A percentile compares a stretch with the other conserved stretches of the same genome.
Conservation (phyloP, 2,797 vertebrate genomes). For the Thamnophis elegans region DNA sequence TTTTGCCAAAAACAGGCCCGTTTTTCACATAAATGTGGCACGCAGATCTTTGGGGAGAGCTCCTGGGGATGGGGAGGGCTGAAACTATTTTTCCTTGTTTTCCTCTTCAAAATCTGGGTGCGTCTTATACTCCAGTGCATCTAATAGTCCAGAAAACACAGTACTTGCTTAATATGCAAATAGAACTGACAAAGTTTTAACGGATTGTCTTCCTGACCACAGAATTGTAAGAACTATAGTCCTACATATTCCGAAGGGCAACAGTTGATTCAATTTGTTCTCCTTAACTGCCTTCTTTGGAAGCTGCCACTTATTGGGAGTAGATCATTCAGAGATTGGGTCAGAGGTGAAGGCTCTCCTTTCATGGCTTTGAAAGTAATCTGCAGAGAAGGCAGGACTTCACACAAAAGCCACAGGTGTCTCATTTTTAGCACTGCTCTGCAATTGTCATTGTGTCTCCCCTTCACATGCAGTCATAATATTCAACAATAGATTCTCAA, state of each 20-base stretch:
- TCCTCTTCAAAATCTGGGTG: too few species aligned
- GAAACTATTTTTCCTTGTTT: too few species aligned
- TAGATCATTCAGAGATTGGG: background rate
- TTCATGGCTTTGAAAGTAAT: background rate
- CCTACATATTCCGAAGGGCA: background rate
- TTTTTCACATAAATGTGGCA: too few species aligned
- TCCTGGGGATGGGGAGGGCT: too few species aligned
- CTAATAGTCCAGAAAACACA: too few species aligned
- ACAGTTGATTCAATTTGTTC: background rate
- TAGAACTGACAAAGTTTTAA: background rate
- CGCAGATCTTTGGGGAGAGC: too few species aligned
- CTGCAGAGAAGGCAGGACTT: background rate
- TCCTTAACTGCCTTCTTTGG: background rate
- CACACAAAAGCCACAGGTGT: background rate
- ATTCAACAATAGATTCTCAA: background rate
- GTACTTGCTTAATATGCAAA: background rate
- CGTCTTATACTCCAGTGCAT: too few species aligned
- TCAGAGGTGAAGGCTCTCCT: too few species aligned
- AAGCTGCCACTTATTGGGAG: background rate
- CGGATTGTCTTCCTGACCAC: background rate
- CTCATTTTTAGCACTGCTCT: background rate
- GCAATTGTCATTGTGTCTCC: background rate
- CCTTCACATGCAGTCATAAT: background rate
- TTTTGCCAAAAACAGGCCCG: too few species aligned
- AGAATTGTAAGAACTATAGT: background rate